A percentile compares a stretch with the other conserved stretches of the same genome.
phyloP scores from a whole-genome alignment of 1,140 invertebrate genomes.

The Trichoplusia ni region DNA sequence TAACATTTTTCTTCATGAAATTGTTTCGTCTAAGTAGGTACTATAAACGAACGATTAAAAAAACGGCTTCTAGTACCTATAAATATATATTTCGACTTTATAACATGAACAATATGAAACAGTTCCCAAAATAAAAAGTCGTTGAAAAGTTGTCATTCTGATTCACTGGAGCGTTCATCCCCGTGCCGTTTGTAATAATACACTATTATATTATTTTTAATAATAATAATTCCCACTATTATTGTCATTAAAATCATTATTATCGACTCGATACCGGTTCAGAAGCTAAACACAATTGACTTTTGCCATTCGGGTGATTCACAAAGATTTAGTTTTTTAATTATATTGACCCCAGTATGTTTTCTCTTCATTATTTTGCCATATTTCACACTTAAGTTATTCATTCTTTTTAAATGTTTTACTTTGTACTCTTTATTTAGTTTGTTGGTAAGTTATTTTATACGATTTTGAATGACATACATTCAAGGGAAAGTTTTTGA shows the following conservation, averaged over 20 bases:
- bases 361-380: conserved; percentile 60
- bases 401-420: neutral
- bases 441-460: neutral
- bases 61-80: too few relatives aligned
- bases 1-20: too few relatives aligned
- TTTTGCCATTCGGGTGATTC: conserved; percentile 71
- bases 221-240: conserved; percentile 66
- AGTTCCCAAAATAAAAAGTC: conserved; percentile 57
- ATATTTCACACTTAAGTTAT: conserved; percentile 43
- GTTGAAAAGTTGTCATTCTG: conserved; percentile 72
- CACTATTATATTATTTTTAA: conserved; percentile 70
- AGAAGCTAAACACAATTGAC: conserved; percentile 73
- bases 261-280: conserved; percentile 57
- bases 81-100: conserved; percentile 55
- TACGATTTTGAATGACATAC: too few relatives aligned
- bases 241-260: conserved; percentile 74
- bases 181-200: conserved; percentile 65
- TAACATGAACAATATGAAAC: conserved; percentile 52
- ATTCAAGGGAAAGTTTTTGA: too few relatives aligned
- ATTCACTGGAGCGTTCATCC: conserved; percentile 76
- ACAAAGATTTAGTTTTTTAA: conserved; percentile 68
- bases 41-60: too few relatives aligned
- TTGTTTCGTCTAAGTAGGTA: too few relatives aligned
- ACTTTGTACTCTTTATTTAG: neutral
- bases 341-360: conserved; percentile 68